A percentile compares a stretch with the other conserved stretches of the same genome.
Conservation (phyloP, 2,888 invertebrate genomes). For the Nephrotoma flavescens region DNA sequence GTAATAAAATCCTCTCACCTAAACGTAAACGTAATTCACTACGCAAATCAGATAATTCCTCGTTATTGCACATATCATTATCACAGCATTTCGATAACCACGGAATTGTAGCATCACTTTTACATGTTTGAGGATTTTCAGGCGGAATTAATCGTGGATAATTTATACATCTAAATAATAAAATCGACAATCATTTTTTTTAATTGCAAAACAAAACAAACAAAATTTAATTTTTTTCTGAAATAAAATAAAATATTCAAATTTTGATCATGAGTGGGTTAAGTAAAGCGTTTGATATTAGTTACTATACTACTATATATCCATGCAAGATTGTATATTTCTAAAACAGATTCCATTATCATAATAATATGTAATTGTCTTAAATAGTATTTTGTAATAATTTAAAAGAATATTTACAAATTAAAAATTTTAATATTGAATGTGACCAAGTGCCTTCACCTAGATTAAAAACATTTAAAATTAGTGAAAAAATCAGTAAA, state of each 20-base stretch:
- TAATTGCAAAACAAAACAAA: not conserved
- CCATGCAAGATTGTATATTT: not conserved
- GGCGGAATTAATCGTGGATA: constrained; percentile 42
- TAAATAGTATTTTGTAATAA: not conserved
- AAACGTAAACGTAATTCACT: constrained; percentile 20
- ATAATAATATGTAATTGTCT: not conserved
- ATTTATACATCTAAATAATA: constrained; percentile 45
- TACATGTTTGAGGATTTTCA: constrained; percentile 45
- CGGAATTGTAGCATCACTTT: constrained; percentile 24
- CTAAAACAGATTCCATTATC: not conserved
- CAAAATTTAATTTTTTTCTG: not conserved
- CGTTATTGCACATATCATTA: constrained; percentile 55
- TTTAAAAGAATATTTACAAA: not conserved
- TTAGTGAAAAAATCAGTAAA: not conserved
- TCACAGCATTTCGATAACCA: constrained; percentile 44
- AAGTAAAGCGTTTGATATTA: not conserved
- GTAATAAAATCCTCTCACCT: constrained; percentile 23
- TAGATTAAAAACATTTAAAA: not conserved
- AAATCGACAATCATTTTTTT: constrained; percentile 19
- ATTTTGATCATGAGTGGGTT: not conserved
- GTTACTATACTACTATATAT: not conserved
- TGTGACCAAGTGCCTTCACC: not conserved
- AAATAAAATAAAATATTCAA: not conserved
- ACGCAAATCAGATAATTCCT: not conserved
- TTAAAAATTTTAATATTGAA: not conserved